Percentiles rank a stretch among this genome's conserved stretches.
phyloP scores from a whole-genome alignment of 2,113 vertebrate genomes.

The Datnioides undecimradiatus region DNA sequence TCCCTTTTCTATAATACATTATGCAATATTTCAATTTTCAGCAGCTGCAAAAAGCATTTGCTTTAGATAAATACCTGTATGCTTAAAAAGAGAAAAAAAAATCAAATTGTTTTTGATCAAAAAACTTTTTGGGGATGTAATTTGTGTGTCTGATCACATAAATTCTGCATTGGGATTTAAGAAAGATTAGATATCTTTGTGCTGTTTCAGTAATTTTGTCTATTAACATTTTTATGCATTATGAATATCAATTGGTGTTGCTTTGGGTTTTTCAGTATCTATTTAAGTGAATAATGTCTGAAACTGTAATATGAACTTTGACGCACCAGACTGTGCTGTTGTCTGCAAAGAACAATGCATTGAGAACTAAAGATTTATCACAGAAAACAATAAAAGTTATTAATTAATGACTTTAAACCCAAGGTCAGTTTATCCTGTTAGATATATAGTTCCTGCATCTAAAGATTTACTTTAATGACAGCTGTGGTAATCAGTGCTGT shows the following conservation, averaged over 20 bases:
- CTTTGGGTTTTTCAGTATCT: constrained; percentile 36
- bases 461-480: background rate
- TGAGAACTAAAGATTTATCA: background rate
- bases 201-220: constrained; percentile 46
- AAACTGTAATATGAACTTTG: constrained; percentile 48
- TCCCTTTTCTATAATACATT: background rate
- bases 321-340: constrained; percentile 7
- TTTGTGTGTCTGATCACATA: constrained; percentile 30
- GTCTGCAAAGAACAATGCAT: background rate
- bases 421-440: background rate
- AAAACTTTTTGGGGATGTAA: constrained; percentile 15
- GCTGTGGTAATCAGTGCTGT: background rate
- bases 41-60: background rate
- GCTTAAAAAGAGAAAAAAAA: background rate
- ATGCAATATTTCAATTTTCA: background rate
- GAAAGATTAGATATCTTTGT: constrained; percentile 27
- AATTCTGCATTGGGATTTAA: constrained; percentile 21
- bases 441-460: background rate
- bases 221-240: constrained; percentile 66
- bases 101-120: constrained; percentile 1
- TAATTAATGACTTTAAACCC: background rate
- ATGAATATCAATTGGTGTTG: constrained; percentile 57
- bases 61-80: background rate
- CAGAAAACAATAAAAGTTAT: background rate
- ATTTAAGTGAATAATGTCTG: constrained; percentile 30